Base-by-base conservation (phyloP, 37 sponge, comb jelly and placozoan genomes). In the Axinella damicornis region DNA sequence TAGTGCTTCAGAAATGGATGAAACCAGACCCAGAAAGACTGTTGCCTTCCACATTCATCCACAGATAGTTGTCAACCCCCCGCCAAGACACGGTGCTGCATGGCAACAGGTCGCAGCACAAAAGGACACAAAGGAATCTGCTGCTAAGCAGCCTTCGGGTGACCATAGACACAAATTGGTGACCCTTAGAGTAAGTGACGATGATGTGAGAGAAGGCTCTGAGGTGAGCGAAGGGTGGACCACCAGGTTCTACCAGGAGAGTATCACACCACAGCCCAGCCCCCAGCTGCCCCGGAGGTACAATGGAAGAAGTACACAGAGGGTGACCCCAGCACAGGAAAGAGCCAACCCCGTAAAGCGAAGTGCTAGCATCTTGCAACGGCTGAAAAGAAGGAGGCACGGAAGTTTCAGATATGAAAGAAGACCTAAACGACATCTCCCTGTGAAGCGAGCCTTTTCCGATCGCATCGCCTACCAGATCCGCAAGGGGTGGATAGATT, bases 401-500 rank as follows among this genome's bases (percentile, higher is more conserved):
- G 54, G 73, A 30, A 72, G 62, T 41, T 57, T 57, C 18, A 71
- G 33, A 41, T 15, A 12, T 31, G 76, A 66, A 5, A 70, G 35
- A 20, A 69, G 34, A 21, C 33, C 60, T 70, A 62, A 63, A 37
- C 65, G 37, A 68, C 78, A 38, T 1, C 9, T 66, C 24, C 78
- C 82, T 2, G 82, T 81, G 4, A 68, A 35, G 35, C 16, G 82
- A 37, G 53, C 82, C 18, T 53, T 81, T 35, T 81, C 82, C 0
- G 71, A 78, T 37, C 32, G 78, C n/a, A 68, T 75, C 2, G 41
- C 37, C 6, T 69, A 75, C 24, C 69, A 66, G 0, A 67, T 66
- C 6, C 41, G 54, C 28, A 74, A 71, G 46, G 63, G 84, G 30
- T 74, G 76, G 76, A 38, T 83, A 40, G 76, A 83, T 46, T 64